phyloP scores from a whole-genome alignment of 1,140 invertebrate genomes.

The Zaprionus taronus region DNA sequence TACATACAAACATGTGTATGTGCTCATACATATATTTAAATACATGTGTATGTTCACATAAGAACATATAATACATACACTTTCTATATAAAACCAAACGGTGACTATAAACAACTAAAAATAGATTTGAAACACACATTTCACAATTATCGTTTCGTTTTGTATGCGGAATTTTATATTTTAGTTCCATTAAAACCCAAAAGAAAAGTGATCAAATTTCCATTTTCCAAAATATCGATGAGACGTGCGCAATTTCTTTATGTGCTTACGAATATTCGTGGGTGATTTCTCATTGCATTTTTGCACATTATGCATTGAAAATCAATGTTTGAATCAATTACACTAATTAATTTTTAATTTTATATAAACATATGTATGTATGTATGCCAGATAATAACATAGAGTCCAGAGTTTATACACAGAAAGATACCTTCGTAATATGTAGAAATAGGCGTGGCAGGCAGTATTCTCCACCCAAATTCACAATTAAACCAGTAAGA shows the following conservation, averaged over 20 bases:
- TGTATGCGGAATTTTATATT: conserved; percentile 34
- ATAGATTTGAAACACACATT: conserved; percentile 60
- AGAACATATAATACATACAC: conserved; percentile 30
- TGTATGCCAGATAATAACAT: no score
- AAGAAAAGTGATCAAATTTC: conserved; percentile 67
- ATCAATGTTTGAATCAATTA: no score
- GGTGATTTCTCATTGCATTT: neutral
- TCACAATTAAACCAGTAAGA: no score
- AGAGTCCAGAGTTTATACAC: no score
- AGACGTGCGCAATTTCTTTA: conserved; percentile 59
- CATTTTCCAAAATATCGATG: conserved; percentile 64
- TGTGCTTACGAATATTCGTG: neutral
- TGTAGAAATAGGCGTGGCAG: no score
- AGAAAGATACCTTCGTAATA: no score
- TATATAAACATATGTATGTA: no score
- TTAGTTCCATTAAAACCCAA: conserved; percentile 64
- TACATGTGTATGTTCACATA: neutral
- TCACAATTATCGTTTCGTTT: conserved; percentile 50
- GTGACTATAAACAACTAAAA: conserved; percentile 71
- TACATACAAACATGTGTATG: conserved; percentile 25
- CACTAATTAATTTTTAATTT: no score
- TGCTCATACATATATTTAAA: no score
- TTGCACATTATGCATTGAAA: neutral
- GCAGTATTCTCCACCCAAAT: no score
- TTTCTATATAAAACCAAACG: conserved; percentile 38